Conservation (phyloP, 2,888 invertebrate species). For the Limenitis camilla region DNA sequence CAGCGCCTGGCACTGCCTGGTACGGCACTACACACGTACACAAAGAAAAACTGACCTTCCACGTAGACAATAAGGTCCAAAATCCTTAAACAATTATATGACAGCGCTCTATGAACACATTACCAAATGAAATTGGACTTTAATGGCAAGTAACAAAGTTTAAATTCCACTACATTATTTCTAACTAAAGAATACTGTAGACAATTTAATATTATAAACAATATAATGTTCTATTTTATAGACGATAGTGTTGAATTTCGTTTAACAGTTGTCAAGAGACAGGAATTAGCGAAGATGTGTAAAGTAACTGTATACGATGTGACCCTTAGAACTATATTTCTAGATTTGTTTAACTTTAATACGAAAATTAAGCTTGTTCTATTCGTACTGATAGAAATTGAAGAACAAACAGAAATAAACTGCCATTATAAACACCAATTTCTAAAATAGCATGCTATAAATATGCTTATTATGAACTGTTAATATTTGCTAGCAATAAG, state of each 20-base stretch:
- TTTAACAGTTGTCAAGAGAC: slow-evolving; percentile 11
- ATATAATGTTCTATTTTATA: slow-evolving; percentile 5
- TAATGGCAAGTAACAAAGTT: slow-evolving; percentile 32
- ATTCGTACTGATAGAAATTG: too few relatives aligned
- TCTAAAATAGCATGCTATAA: too few relatives aligned
- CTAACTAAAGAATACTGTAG: slow-evolving; percentile 9
- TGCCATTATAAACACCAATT: too few relatives aligned
- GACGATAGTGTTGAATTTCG: background rate
- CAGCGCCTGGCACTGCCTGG: slow-evolving; percentile 61
- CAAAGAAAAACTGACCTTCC: slow-evolving; percentile 31
- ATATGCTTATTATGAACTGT: too few relatives aligned
- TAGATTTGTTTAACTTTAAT: background rate
- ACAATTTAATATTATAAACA: slow-evolving; percentile 3
- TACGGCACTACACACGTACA: slow-evolving; percentile 33
- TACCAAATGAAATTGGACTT: slow-evolving; percentile 39
- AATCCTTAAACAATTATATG: slow-evolving; percentile 22
- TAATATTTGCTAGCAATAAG: too few relatives aligned
- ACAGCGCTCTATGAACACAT: slow-evolving; percentile 8
- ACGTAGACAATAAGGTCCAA: slow-evolving; percentile 23
- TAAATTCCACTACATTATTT: slow-evolving; percentile 20
- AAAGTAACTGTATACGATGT: slow-evolving; percentile 33
- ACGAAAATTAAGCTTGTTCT: background rate
- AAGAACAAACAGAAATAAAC: too few relatives aligned
- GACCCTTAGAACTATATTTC: slow-evolving; percentile 17
- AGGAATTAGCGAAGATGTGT: slow-evolving; percentile 35